Evolutionary conservation across 2,888 invertebrate genomes (phyloP).

Genomic region (Colostygia pectinataria): DNA sequence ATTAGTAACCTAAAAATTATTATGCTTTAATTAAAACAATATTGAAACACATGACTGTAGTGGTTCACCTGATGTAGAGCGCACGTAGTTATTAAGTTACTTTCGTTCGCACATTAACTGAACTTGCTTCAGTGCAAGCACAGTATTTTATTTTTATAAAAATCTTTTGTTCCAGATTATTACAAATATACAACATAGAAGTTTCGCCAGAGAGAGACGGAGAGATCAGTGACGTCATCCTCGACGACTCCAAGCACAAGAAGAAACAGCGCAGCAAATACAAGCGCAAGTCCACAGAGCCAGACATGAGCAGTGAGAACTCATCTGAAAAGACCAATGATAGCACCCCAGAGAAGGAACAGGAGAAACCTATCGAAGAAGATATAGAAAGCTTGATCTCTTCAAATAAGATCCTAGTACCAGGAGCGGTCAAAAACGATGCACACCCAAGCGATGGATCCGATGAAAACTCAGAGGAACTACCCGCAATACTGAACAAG

Average conservation of each 20-base stretch:
- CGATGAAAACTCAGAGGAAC: constrained; percentile 65
- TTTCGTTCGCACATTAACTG: too few relatives aligned
- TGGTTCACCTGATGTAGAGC: too few relatives aligned
- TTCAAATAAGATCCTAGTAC: constrained; percentile 74
- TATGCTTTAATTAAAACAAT: too few relatives aligned
- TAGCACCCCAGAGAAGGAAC: constrained; percentile 66
- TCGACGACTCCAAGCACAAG: constrained; percentile 63
- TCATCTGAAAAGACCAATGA: constrained; percentile 62
- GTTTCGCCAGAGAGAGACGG: constrained; percentile 82
- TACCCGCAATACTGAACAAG: constrained; percentile 65
- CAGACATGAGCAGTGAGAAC: constrained; percentile 63
- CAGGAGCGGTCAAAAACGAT: constrained; percentile 57
- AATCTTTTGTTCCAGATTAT: constrained; percentile 79
- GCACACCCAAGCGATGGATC: constrained; percentile 57
- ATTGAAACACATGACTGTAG: too few relatives aligned
- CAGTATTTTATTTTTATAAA: background rate
- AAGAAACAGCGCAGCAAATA: constrained; percentile 71
- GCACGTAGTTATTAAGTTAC: too few relatives aligned
- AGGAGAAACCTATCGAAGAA: constrained; percentile 55
- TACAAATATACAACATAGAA: constrained; percentile 89
- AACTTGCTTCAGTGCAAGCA: too few relatives aligned
- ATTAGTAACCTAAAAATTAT: too few relatives aligned
- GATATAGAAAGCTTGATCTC: constrained; percentile 79
- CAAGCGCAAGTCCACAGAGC: constrained; percentile 67
- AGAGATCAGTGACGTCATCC: constrained; percentile 65